phyloP scores from a whole-genome alignment of 2,797 vertebrate species.

The Crenuchus spilurus region DNA sequence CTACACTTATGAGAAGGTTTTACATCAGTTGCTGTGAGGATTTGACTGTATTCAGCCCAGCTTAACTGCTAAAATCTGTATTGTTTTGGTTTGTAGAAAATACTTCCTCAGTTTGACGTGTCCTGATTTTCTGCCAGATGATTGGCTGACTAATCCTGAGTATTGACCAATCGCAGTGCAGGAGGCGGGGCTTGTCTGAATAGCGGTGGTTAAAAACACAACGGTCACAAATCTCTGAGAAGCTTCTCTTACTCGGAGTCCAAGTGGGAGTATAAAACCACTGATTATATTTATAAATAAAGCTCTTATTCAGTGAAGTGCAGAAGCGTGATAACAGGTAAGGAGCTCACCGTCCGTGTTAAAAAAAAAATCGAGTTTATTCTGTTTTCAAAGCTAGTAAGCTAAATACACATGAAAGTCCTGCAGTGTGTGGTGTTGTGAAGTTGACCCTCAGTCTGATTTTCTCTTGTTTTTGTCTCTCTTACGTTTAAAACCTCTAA shows the following conservation, averaged over 20 bases:
- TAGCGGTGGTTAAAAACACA: background rate
- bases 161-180: background rate
- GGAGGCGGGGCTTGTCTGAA: background rate
- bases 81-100: too few relatives aligned
- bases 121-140: too few relatives aligned
- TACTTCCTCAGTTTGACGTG: too few relatives aligned
- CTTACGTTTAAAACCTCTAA: too few relatives aligned
- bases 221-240: background rate
- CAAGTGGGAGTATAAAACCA: background rate
- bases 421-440: background rate
- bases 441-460: too few relatives aligned
- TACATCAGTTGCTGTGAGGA: too few relatives aligned
- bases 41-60: too few relatives aligned
- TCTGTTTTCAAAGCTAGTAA: background rate
- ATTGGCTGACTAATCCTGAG: background rate
- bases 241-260: background rate
- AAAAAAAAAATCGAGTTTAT: background rate
- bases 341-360: background rate
- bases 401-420: background rate
- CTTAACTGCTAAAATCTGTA: too few relatives aligned
- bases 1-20: too few relatives aligned
- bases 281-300: background rate
- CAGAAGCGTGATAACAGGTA: background rate
- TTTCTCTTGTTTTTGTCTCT: background rate
- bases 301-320: too few relatives aligned